Evolutionary conservation across 2,888 invertebrate species (phyloP).

Genomic region (Rotaria magnacalcarata): DNA sequence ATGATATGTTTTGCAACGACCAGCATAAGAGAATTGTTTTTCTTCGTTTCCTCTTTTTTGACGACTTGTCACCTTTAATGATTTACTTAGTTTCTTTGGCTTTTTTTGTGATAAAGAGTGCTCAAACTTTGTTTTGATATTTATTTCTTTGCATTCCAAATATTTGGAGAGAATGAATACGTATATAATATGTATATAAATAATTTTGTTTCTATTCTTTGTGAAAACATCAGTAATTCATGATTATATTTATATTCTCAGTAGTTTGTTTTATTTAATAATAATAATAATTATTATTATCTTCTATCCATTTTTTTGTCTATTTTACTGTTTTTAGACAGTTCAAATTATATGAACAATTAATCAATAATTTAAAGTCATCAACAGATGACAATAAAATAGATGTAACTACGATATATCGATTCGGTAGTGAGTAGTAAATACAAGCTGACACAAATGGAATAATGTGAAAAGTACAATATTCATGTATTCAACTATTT

Average conservation of each 20-base stretch:
- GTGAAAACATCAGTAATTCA: background rate
- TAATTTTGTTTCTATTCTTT: background rate
- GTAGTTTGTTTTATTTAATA: conserved; percentile 28
- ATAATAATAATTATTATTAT: background rate
- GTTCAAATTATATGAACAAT: background rate
- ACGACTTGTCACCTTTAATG: background rate
- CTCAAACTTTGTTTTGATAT: background rate
- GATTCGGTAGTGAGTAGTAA: too few relatives aligned
- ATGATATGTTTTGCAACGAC: background rate
- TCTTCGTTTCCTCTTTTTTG: background rate
- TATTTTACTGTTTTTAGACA: background rate
- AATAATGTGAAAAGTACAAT: too few relatives aligned
- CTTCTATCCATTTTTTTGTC: background rate
- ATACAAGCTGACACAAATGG: too few relatives aligned
- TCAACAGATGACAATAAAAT: background rate
- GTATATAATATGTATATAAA: background rate
- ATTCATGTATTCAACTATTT: too few relatives aligned
- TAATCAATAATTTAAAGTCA: background rate
- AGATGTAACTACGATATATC: too few relatives aligned
- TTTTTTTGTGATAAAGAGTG: background rate
- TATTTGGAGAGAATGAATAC: background rate
- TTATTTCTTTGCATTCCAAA: background rate
- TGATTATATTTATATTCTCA: background rate
- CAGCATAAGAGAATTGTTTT: background rate
- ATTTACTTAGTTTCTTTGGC: background rate